Evolutionary conservation across 2,113 vertebrate genomes (phyloP), one percentile per base, ranked within the genome.

Genomic region (Asarcornis scutulata): DNA sequence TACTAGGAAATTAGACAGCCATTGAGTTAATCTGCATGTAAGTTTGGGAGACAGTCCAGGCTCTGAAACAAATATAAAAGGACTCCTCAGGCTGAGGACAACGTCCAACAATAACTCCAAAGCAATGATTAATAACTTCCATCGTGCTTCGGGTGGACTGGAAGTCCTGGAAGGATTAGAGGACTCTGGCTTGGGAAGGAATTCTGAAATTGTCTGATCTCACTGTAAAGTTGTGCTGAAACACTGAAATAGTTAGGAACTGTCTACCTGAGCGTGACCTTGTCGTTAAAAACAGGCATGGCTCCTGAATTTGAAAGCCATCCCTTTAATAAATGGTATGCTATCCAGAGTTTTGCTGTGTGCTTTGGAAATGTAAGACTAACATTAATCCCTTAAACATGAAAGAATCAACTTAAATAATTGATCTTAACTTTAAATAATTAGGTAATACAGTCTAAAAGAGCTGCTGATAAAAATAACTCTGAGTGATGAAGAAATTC

Each of bases 241-340:
- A 40, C 27, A 23, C 26, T 48, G 73, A 48, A n/a, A 12, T 1
- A 68, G 36, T 17, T 63, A 5, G 2, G 25, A 52, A 18, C 42
- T 1, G 1, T 31, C 42, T 38, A 32, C 71, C 46, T 46, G 26
- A 11, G 23, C 3, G 0, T 44, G 48, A 15, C 25, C 7, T 3
- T 20, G 68, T 22, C 55, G 32, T 34, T 60, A 60, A 13, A 34
- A 44, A 72, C 1, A 32, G 34, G 14, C 16, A 1, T 1, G 9
- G 32, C 34, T 80, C 55, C 0, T 1, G 5, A 17, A 60, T 6
- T 69, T 44, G 74, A 55, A 75, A 80, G 31, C 56, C 22, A 3
- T 6, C 13, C 46, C 13, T 79, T 55, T 44, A 75, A 31, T 8
- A 53, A 75, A 50, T 10, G n/a, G 16, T 32, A 17, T 25, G 4